phyloP scores from a whole-genome alignment of 2,113 vertebrate species.

The Neodontobutis hainanensis region DNA sequence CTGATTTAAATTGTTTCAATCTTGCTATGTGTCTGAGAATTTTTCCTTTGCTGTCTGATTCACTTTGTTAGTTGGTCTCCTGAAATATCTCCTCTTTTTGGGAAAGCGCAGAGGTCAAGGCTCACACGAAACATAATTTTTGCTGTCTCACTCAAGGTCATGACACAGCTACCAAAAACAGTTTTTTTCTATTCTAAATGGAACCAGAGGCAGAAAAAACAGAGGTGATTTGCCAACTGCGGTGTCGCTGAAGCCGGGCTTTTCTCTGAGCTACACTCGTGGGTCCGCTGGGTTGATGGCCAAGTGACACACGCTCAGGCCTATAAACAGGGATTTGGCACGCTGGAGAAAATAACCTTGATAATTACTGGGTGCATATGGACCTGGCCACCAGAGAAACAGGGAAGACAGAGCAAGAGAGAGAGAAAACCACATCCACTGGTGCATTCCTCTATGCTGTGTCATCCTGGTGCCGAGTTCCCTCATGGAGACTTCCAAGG shows the following conservation, averaged over 20 bases:
- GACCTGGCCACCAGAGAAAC: slow-evolving; percentile 62
- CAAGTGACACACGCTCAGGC: slow-evolving; percentile 69
- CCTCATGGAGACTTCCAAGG: slow-evolving; percentile 54
- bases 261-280: slow-evolving; percentile 43
- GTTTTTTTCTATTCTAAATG: slow-evolving; percentile 18
- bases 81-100: slow-evolving; percentile 45
- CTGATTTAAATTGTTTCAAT: slow-evolving; percentile 10
- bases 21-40: slow-evolving; percentile 18
- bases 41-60: slow-evolving; percentile 13
- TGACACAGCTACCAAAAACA: slow-evolving; percentile 42
- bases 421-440: slow-evolving; percentile 61
- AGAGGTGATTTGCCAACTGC: slow-evolving; percentile 15
- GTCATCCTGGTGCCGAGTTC: slow-evolving; percentile 77
- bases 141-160: slow-evolving; percentile 56
- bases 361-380: slow-evolving; percentile 79
- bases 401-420: slow-evolving; percentile 38
- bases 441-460: slow-evolving; percentile 74
- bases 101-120: slow-evolving; percentile 26
- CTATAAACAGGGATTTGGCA: slow-evolving; percentile 79
- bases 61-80: slow-evolving; percentile 33
- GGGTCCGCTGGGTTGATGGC: slow-evolving; percentile 65
- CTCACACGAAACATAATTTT: slow-evolving; percentile 42
- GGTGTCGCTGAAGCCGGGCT: no score
- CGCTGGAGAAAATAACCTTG: slow-evolving; percentile 78
- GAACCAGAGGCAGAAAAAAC: slow-evolving; percentile 19